Conservation (phyloP, 2,888 invertebrate species). For the Pecten maximus region DNA sequence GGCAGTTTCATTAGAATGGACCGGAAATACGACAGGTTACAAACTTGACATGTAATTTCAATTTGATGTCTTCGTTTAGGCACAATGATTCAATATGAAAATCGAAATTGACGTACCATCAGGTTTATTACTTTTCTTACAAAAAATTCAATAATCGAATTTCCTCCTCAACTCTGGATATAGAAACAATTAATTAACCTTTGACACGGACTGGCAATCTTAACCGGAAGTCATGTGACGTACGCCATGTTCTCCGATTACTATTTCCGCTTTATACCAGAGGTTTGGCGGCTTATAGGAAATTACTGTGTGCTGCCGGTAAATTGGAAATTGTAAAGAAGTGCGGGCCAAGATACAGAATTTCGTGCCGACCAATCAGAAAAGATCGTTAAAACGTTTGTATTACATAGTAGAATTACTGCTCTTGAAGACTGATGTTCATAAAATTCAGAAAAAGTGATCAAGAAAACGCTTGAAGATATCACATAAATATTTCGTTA, state of each 20-base stretch:
- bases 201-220: constrained; percentile 35
- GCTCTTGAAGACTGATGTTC: no score
- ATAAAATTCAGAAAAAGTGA: no score
- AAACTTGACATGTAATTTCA: constrained; percentile 33
- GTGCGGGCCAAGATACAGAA: neutral
- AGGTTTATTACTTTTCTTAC: constrained; percentile 35
- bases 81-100: constrained; percentile 29
- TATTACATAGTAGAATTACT: neutral
- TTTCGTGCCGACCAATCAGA: neutral
- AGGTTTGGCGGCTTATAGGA: constrained; percentile 22
- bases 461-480: no score
- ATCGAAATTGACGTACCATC: constrained; percentile 26
- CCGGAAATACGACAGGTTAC: constrained; percentile 13
- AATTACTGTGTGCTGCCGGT: constrained; percentile 7
- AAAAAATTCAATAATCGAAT: constrained; percentile 34
- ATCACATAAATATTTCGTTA: no score
- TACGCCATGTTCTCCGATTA: neutral
- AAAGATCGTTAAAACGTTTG: neutral
- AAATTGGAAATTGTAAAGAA: constrained; percentile 5
- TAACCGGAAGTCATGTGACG: constrained; percentile 30
- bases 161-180: constrained; percentile 29
- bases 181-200: constrained; percentile 35
- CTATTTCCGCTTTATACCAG: constrained; percentile 1
- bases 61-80: constrained; percentile 21
- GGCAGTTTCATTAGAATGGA: constrained; percentile 10